Evolutionary conservation across 2,888 invertebrate species (phyloP), one percentile per base, ranked within the genome.

Genomic region (Cataglyphis albicans): DNA sequence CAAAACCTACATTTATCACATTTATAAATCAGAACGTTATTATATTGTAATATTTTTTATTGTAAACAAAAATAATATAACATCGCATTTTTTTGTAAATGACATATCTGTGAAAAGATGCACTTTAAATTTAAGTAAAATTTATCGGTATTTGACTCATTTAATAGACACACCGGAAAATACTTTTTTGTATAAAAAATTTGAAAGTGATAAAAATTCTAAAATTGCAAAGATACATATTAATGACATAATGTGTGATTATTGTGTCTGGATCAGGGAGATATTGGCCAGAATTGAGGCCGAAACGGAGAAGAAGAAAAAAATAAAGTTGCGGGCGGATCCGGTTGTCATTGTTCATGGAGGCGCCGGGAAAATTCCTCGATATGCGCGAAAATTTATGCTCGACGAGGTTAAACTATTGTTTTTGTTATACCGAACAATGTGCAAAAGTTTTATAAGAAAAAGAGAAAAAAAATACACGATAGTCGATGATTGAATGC

Each of bases 271-370:
- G 92, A 87, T 91, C 21, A 85, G 88, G 18, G 84, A 85, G 12
- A 80, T 89, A 59, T 76, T 88, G 44, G 68, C 85, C 4, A 88
- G 59, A 74, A 55, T 86, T 48, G 80, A 81, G 55, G 38, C 65
- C 0, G 82, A 84, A 15, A 41, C 57, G 0, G 38, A 82, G 18
- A 64, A 64, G 41, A 83, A 68, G 4, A 82, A 83, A 74, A 80
- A 61, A 29, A 72, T 61, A 7, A 3, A 70, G 6, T 84, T 82
- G 29, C 44, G 21, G 0, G 87, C 81, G 10, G 89, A 90, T 75
- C 91, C 92, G 18, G 82, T 91, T 59, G 82, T 92, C 68, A n/a
- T 91, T 44, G 88, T 91, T 57, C 92, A 92, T 21, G 91, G 91
- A 12, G 88, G 87, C 25, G 90, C 91, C 15, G 90, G 87, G 10